Percentiles rank a stretch among this genome's conserved stretches.
Evolutionary conservation across 2,888 invertebrate genomes (phyloP).

Genomic region (Coelogynopora nodosa): DNA sequence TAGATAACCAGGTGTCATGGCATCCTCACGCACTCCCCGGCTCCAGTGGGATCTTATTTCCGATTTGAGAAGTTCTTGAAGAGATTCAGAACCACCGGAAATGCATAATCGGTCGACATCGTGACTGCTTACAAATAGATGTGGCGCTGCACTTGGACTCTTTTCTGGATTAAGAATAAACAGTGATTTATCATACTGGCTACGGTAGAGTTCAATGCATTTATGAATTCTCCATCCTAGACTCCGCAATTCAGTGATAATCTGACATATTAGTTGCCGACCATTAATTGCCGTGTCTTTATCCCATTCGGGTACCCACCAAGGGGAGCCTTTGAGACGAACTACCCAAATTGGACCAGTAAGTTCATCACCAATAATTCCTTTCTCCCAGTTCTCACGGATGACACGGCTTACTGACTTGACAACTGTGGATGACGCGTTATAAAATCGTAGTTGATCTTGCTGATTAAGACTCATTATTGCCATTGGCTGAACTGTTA

Average conservation of each 20-base stretch:
- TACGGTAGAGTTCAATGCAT: conserved; percentile 41
- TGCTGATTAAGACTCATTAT: conserved; percentile 44
- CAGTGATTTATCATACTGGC: conserved; percentile 44
- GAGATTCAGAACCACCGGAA: conserved; percentile 35
- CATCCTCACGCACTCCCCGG: conserved; percentile 38
- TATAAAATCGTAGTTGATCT: conserved; percentile 42
- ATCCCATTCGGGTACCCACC: conserved; percentile 45
- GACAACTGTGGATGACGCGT: conserved; percentile 37
- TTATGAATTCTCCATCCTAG: conserved; percentile 35
- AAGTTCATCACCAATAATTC: conserved; percentile 40
- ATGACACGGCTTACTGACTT: conserved; percentile 29
- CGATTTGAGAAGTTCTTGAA: not conserved
- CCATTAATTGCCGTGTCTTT: conserved; percentile 43
- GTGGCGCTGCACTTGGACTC: conserved; percentile 27
- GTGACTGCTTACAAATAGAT: conserved; percentile 42
- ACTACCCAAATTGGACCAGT: conserved; percentile 31
- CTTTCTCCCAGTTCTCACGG: conserved; percentile 40
- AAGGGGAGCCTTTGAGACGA: conserved; percentile 42
- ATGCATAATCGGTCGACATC: conserved; percentile 44
- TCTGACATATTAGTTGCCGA: conserved; percentile 24
- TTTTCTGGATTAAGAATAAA: conserved; percentile 29
- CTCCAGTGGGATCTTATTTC: conserved; percentile 35
- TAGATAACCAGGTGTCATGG: conserved; percentile 32
- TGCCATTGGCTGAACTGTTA: not conserved
- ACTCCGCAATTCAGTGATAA: conserved; percentile 37